phyloP scores from a whole-genome alignment of 2,797 vertebrate species.

The Emydoidea blandingii region DNA sequence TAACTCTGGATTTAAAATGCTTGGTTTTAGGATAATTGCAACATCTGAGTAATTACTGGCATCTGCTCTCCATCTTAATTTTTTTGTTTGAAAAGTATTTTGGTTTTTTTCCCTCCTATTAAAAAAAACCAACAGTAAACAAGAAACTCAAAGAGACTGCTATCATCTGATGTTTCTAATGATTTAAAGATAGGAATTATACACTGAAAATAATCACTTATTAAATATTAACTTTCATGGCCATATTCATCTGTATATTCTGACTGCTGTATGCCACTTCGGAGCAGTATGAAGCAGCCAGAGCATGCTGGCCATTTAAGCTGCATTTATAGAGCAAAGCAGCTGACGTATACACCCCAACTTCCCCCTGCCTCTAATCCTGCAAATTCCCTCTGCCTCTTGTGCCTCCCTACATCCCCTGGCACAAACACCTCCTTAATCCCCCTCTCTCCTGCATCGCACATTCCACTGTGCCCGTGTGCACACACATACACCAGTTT shows the following conservation, averaged over 20 bases:
- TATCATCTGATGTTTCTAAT: background rate
- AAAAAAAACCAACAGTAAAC: background rate
- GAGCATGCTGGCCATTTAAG: background rate
- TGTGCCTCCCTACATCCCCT: rapidly evolving
- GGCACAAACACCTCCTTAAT: rapidly evolving
- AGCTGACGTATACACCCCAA: background rate
- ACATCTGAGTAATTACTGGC: background rate
- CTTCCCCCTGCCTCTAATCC: rapidly evolving
- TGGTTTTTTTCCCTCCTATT: background rate
- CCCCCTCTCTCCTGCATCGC: background rate
- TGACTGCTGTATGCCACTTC: background rate
- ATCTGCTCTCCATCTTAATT: background rate
- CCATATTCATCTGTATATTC: background rate
- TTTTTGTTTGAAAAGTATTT: background rate
- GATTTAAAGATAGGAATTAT: background rate
- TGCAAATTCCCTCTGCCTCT: rapidly evolving
- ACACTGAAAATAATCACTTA: background rate
- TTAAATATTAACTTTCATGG: background rate
- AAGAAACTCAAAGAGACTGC: background rate
- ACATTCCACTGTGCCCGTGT: rapidly evolving
- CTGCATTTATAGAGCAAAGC: background rate
- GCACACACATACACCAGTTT: rapidly evolving
- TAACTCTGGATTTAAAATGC: background rate
- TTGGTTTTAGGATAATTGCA: background rate
- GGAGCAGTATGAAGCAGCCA: background rate